Evolutionary conservation across 2,113 vertebrate genomes (phyloP).

Genomic region (Pithys albifrons): DNA sequence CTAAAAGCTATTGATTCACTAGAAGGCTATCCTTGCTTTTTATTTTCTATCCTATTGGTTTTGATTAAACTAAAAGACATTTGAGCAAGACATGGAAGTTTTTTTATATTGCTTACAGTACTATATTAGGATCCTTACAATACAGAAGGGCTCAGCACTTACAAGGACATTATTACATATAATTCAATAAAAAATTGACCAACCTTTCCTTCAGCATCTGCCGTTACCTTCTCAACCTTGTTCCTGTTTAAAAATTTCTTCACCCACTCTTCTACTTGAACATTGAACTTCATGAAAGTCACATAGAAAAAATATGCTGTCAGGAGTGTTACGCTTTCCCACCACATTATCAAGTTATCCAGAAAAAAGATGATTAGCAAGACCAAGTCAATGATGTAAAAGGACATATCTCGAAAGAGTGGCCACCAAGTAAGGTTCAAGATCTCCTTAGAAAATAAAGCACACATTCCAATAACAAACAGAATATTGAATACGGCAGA

Average conservation of each 20-base stretch:
- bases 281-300: slow-evolving; percentile 97
- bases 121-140: neutral
- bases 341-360: slow-evolving; percentile 93
- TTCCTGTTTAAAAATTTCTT: slow-evolving; percentile 88
- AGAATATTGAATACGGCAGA: slow-evolving; percentile 98
- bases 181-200: slow-evolving; percentile 64
- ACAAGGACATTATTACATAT: neutral
- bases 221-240: slow-evolving; percentile 91
- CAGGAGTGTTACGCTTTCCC: slow-evolving; percentile 90
- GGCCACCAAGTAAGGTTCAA: slow-evolving; percentile 98
- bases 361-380: slow-evolving; percentile 97
- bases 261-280: slow-evolving; percentile 85
- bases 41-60: neutral
- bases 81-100: neutral
- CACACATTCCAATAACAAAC: slow-evolving; percentile 98
- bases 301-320: slow-evolving; percentile 88
- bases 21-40: neutral
- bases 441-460: slow-evolving; percentile 96
- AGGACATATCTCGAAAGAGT: slow-evolving; percentile 94
- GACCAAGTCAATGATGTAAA: slow-evolving; percentile 96
- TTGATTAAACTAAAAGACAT: neutral
- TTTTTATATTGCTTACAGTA: neutral
- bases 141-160: neutral
- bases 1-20: slow-evolving; percentile 6
- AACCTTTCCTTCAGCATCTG: slow-evolving; percentile 91